Base-by-base conservation (phyloP, 64 coral and sea anemone genomes). In the Hydrozoanthus tunicans region DNA sequence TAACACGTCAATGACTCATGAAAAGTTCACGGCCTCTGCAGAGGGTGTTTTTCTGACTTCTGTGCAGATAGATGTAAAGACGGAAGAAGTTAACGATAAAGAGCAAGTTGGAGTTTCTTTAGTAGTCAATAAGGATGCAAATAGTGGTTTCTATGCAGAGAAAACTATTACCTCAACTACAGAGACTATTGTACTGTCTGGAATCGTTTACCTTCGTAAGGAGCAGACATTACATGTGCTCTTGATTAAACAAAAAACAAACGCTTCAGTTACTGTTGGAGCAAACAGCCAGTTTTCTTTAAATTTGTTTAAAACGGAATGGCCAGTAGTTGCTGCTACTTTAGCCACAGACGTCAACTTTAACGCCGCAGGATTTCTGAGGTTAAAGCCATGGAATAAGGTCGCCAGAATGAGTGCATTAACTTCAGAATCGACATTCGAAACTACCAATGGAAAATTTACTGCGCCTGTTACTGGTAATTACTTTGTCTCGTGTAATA, bases 401-500 rank as follows among this genome's bases (percentile, higher is more conserved):
- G 65, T 71, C 13, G 57, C 83, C 51, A 86, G 51, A 59, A 58
- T 17, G 8, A 69, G 6, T 6, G 54, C 43, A 32, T 58, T 43
- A 2, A 58, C 53, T 70, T 23, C 10, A 9, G 70, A 24, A 9
- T 70, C 64, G 1, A 14, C 70, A 0, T 85, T 70, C 56, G 10
- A 85, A 70, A 56, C 82, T 3, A 52, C 63, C 0, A 85, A 70
- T 56, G 81, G 81, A 14, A 8, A 26, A 32, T 85, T 85, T 25
- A 85, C 52, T 8, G 81, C 81, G 55, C 81, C 81, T 13, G 43
- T 53, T 51, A 54, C 67, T 85, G 81, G 81, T 9, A 55, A 64
- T 5, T 85, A 85, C 63, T 85, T 85, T 56, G n/a, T 85, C 64
- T 85, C 82, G n/a, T 85, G 82, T 17, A 85, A 85, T 1, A 13